phyloP scores from a whole-genome alignment of 1,140 invertebrate species.

The Colletes gigas region DNA sequence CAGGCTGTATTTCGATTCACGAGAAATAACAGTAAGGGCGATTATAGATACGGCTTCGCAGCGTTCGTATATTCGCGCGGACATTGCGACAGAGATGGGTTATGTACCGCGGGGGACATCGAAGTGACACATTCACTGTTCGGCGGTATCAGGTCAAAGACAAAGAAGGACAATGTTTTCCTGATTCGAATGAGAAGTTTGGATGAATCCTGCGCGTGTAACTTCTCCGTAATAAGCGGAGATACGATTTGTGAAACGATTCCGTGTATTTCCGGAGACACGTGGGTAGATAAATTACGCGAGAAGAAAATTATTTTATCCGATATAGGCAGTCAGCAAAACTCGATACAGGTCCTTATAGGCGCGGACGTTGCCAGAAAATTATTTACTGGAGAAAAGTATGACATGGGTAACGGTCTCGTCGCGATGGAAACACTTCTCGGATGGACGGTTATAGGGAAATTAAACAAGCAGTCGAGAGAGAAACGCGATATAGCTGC shows the following conservation, averaged over 20 bases:
- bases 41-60: conserved; percentile 56
- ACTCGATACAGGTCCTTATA: conserved; percentile 8
- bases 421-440: neutral
- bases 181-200: neutral
- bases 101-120: conserved; percentile 26
- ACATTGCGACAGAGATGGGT: conserved; percentile 41
- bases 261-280: conserved; percentile 29
- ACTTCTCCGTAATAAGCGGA: neutral
- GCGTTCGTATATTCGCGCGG: conserved; percentile 54
- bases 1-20: conserved; percentile 17
- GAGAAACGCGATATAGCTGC: no score
- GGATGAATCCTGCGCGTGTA: neutral
- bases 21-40: conserved; percentile 44
- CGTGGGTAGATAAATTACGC: neutral
- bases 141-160: neutral
- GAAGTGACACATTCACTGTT: neutral
- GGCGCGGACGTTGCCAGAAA: no score
- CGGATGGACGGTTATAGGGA: conserved; percentile 13
- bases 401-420: conserved; percentile 3
- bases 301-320: conserved; percentile 11
- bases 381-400: no score
- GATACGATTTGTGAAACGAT: conserved; percentile 4
- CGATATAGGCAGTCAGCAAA: neutral
- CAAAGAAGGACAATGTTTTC: neutral
- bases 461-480: neutral